Evolutionary conservation across 2,113 vertebrate genomes (phyloP).

Genomic region (Zeus faber): DNA sequence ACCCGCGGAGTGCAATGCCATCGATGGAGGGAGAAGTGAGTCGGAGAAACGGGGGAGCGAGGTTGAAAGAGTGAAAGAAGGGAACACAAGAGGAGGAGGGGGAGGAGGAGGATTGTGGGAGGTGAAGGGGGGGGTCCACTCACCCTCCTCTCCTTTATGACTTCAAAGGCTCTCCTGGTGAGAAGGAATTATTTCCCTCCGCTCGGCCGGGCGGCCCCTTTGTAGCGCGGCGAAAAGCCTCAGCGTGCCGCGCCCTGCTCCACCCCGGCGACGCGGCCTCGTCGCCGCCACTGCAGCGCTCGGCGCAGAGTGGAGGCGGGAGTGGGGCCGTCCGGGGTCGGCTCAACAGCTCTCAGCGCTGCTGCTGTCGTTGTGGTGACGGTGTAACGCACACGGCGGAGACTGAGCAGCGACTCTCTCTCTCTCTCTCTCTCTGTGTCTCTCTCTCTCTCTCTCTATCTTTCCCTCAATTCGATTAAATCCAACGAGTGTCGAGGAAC

Average conservation of each 20-base stretch:
- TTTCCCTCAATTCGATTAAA: neutral
- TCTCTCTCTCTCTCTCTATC: neutral
- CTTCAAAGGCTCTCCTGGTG: slow-evolving; percentile 62
- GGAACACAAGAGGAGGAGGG: neutral
- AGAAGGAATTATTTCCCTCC: slow-evolving; percentile 38
- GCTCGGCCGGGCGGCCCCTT: no score
- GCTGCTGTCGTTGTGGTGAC: neutral
- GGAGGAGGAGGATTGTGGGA: no score
- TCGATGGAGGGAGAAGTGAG: slow-evolving; percentile 11
- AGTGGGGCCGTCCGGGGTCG: slow-evolving; percentile 13
- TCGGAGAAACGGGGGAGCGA: neutral
- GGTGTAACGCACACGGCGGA: no score
- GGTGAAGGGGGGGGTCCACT: no score
- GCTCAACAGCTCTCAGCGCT: slow-evolving; percentile 11
- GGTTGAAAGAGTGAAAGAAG: slow-evolving; percentile 2
- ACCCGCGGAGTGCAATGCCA: no score
- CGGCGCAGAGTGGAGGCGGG: slow-evolving; percentile 18
- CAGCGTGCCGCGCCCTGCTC: no score
- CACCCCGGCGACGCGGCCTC: no score
- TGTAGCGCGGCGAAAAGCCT: no score
- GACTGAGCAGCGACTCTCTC: neutral
- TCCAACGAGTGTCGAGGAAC: no score
- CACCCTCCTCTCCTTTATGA: slow-evolving; percentile 27
- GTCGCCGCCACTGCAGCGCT: no score
- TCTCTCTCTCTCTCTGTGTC: slow-evolving; percentile 3